A percentile compares a stretch with the other conserved stretches of the same genome.
Conservation (phyloP, 2,888 invertebrate species). For the Atrina japonica region DNA sequence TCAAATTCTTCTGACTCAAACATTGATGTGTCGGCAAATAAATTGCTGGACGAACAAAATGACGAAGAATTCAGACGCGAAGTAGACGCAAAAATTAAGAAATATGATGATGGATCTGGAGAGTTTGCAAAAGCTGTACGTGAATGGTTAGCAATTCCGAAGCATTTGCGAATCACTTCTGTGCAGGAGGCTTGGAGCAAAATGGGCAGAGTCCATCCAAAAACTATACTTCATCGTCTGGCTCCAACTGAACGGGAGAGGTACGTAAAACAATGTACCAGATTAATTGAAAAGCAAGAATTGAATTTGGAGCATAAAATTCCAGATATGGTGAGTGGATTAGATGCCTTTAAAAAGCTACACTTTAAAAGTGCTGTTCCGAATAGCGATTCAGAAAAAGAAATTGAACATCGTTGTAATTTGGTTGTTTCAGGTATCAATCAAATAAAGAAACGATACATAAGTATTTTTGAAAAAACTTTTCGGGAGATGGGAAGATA, state of each 20-base stretch:
- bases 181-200: constrained; percentile 10
- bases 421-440: no score
- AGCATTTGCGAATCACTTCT: constrained; percentile 1
- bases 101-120: not conserved
- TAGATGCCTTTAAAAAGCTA: no score
- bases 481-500: no score
- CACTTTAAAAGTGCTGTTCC: no score
- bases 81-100: not conserved
- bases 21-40: no score
- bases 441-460: no score
- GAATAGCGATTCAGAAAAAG: no score
- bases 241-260: constrained; percentile 22
- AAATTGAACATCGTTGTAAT: no score
- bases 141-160: constrained; percentile 13
- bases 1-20: no score
- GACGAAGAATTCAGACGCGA: not conserved
- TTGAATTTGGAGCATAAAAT: not conserved
- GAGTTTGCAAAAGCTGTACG: constrained; percentile 15
- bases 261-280: constrained; percentile 9
- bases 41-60: no score
- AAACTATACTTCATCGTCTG: constrained; percentile 1
- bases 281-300: constrained; percentile 9
- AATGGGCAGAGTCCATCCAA: not conserved
- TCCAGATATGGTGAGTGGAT: no score
- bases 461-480: no score